Conservation (phyloP, 2,113 vertebrate species). For the Enhydra lutris region DNA sequence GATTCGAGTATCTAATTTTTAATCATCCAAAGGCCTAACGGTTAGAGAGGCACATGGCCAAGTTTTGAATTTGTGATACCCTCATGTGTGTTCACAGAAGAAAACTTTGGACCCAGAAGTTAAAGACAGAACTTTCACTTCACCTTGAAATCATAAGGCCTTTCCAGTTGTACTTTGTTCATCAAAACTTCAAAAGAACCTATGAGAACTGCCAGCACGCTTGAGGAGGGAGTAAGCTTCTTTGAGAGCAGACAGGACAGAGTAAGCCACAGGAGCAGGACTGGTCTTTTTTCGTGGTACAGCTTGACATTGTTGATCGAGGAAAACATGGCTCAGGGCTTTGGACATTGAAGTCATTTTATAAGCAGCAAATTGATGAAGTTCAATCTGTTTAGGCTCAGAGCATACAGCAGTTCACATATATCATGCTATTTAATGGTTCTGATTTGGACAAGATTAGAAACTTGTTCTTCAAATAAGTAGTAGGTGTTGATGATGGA, state of each 20-base stretch:
- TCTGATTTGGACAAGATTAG: not conserved
- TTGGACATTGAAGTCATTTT: not conserved
- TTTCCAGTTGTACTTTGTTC: not conserved
- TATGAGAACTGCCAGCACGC: not conserved
- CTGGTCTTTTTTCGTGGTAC: not conserved
- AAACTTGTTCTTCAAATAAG: not conserved
- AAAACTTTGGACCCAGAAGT: not conserved
- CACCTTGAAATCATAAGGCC: not conserved
- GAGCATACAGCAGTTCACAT: not conserved
- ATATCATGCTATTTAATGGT: not conserved
- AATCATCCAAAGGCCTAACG: not conserved
- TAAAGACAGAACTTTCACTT: not conserved
- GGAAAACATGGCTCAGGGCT: not conserved
- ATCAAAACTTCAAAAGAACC: not conserved
- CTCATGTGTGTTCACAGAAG: not conserved
- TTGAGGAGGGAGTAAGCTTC: not conserved
- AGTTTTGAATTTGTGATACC: not conserved
- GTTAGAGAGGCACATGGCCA: not conserved
- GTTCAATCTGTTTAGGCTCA: not conserved
- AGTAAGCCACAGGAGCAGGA: not conserved
- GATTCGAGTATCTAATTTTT: not conserved
- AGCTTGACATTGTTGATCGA: not conserved
- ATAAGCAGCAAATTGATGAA: not conserved
- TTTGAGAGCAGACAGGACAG: not conserved
- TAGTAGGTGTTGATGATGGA: not conserved